Percentiles rank a stretch among this genome's conserved stretches.
Evolutionary conservation across 2,888 invertebrate species (phyloP).

Genomic region (Adelognathus sp.): DNA sequence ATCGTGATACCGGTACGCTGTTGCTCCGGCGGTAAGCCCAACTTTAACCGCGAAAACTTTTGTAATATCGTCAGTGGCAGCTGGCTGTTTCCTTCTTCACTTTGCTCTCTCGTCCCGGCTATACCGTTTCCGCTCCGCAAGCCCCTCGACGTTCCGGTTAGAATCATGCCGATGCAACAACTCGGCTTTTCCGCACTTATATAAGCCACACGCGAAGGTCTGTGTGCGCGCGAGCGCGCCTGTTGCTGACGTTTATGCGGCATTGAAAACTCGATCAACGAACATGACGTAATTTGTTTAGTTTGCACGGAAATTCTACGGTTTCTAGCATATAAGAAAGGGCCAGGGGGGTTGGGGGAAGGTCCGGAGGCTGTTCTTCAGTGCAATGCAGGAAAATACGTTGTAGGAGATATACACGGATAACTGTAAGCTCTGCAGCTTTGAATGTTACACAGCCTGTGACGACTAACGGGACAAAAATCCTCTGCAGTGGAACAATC

Average conservation of each 20-base stretch:
- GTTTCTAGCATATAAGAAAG: neutral
- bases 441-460: neutral
- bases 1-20: constrained; percentile 8
- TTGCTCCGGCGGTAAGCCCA: constrained; percentile 36
- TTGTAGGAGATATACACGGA: neutral
- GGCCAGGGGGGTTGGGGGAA: neutral
- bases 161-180: constrained; percentile 44
- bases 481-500: neutral
- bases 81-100: constrained; percentile 40
- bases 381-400: neutral
- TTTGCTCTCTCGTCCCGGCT: neutral
- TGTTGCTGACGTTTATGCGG: neutral
- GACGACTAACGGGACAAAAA: neutral
- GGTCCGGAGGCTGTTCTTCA: neutral
- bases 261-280: constrained; percentile 22
- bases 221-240: neutral
- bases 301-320: neutral
- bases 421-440: neutral
- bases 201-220: neutral
- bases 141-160: constrained; percentile 18
- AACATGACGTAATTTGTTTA: neutral
- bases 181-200: constrained; percentile 13
- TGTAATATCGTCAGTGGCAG: constrained; percentile 59
- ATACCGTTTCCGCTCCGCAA: constrained; percentile 4
- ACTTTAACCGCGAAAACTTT: constrained; percentile 59